These are phyloP conservation scores for Diabrotica virgifera DNA, from an alignment of 1,140 invertebrate species.

Conservation along the genomic window DNA sequence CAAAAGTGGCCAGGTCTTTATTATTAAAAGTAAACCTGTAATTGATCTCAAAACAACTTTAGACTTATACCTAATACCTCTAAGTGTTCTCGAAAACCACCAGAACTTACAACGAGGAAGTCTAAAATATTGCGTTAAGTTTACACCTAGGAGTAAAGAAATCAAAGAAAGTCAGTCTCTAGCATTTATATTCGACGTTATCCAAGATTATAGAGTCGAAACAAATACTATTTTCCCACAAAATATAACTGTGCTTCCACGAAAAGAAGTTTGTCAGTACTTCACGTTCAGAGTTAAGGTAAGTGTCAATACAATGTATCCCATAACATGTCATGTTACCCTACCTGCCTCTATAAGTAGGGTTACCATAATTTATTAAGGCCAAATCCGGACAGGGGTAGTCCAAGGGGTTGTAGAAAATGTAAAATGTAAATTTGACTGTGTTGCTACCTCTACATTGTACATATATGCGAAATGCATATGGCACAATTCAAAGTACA, in stretches of 20 bases:
- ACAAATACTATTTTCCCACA: background rate
- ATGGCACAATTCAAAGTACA: too few species aligned
- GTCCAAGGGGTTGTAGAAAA: too few species aligned
- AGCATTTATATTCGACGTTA: slow-evolving; percentile 6
- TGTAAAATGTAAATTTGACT: too few species aligned
- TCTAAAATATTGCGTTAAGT: slow-evolving; percentile 18
- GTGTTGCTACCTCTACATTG: too few species aligned
- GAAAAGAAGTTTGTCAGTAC: background rate
- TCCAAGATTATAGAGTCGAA: slow-evolving; percentile 12
- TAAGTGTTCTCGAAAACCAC: slow-evolving; percentile 43
- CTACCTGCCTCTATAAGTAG: too few species aligned
- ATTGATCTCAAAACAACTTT: slow-evolving; percentile 45
- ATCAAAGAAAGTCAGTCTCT: slow-evolving; percentile 3
- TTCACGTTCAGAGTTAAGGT: background rate
- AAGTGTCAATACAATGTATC: background rate
- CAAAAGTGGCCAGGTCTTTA: slow-evolving; percentile 53
- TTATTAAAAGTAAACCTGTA: slow-evolving; percentile 58
- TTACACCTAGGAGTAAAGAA: slow-evolving; percentile 10
- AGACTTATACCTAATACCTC: slow-evolving; percentile 1
- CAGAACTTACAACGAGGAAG: too few species aligned
- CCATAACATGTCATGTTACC: too few species aligned
- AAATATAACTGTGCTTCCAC: background rate
- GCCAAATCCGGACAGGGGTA: too few species aligned
- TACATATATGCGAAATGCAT: too few species aligned
- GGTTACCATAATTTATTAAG: too few species aligned